Evolutionary conservation across 2,797 vertebrate genomes (phyloP), one percentile per base, ranked within the genome.

Genomic region (Xenopus petersii): DNA sequence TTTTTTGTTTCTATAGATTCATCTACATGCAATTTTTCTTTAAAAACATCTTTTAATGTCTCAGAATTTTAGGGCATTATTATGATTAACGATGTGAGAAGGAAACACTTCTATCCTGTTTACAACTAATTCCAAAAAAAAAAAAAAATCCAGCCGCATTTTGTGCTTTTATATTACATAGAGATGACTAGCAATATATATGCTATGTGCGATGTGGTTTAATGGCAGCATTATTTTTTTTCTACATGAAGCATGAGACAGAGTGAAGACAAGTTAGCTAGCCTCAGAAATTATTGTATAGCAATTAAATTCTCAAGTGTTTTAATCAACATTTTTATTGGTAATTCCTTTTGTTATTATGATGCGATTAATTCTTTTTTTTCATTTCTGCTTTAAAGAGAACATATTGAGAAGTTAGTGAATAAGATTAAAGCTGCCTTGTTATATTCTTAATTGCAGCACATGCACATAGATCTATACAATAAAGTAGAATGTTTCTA

Each of bases 301-400:
- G 76, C 76, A 51, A 79, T 79, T 66, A 74, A 79, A 79, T 74
- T 42, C 51, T 65, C 66, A 79, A 79, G 76, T 79, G 71, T 79
- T 79, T 79, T 79, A 79, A 79, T 79, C 76, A 79, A 79, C 76
- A 79, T 74, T 79, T 79, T 79, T 79, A 79, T 79, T 74, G 76
- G 71, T 79, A 79, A 79, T 79, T 79, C 76, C 64, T 79, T 79
- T 79, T 74, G 74, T 73, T 68, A 79, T 79, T 73, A 79, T 74
- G 66, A 74, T 74, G 71, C 60, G 71, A 79, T 73, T 42, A 17
- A 15, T 15, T 17, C 1, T 56, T 56, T 70, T 74, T 65, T 59
- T 70, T 55, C 49, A 61, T 65, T 46, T 61, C 76, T 58, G 71
- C 46, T 65, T 79, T 79, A 79, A 74, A 79, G 71, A 64, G 76